Conservation (phyloP, 2,113 vertebrate genomes). For the Rhombomys opimus region DNA sequence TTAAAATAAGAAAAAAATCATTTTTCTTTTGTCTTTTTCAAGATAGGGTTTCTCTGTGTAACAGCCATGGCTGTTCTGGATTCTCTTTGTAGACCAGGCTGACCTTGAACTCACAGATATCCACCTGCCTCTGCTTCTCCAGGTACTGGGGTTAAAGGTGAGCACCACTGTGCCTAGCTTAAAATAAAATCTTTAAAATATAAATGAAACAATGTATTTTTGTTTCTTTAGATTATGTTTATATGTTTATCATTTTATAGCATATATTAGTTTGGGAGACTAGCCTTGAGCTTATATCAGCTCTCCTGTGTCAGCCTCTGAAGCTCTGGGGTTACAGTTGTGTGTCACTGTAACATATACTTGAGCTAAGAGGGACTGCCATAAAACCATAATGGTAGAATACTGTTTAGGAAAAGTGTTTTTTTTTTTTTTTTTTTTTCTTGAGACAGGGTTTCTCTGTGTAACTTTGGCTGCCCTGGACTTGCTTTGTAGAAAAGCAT, state of each 20-base stretch:
- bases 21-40: background rate
- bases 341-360: background rate
- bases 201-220: conserved; percentile 45
- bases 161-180: too few species aligned
- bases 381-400: conserved; percentile 1
- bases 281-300: background rate
- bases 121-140: too few species aligned
- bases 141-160: too few species aligned
- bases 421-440: background rate
- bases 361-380: background rate
- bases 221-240: background rate
- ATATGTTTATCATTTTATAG: background rate
- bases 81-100: too few species aligned
- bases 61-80: too few species aligned
- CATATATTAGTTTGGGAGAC: background rate
- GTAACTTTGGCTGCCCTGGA: too few species aligned
- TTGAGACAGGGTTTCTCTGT: background rate
- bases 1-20: background rate
- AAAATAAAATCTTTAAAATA: conserved; percentile 2
- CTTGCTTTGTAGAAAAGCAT: too few species aligned
- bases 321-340: background rate
- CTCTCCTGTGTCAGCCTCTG: background rate
- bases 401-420: background rate
- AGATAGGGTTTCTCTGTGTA: too few species aligned
- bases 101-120: too few species aligned